phyloP scores from a whole-genome alignment of 2,888 invertebrate genomes.

The Tiliacea citrago region DNA sequence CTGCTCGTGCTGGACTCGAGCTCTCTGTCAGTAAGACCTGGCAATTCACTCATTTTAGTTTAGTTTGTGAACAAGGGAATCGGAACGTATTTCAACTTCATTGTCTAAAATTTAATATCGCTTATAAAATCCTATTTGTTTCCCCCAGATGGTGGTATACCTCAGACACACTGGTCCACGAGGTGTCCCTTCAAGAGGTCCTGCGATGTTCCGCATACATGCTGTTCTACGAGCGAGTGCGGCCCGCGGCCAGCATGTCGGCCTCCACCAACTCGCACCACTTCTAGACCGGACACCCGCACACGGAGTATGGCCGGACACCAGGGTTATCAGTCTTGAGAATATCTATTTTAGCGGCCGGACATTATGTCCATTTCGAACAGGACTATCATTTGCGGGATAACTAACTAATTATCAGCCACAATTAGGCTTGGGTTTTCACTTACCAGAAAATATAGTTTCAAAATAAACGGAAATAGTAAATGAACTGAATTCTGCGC shows the following conservation, averaged over 20 bases:
- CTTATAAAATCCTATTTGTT: background rate
- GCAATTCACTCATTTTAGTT: background rate
- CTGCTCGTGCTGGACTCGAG: too few relatives aligned
- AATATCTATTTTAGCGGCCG: background rate
- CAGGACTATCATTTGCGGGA: background rate
- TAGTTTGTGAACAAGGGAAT: background rate
- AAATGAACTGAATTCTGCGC: background rate
- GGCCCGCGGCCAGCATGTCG: constrained; percentile 57
- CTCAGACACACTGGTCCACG: constrained; percentile 96
- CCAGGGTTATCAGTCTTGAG: constrained; percentile 28
- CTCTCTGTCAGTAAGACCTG: background rate
- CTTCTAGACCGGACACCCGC: constrained; percentile 62
- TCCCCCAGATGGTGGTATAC: constrained; percentile 95
- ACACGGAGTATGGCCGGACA: constrained; percentile 17
- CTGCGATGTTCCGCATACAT: constrained; percentile 97
- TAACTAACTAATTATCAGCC: background rate
- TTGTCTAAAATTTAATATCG: background rate
- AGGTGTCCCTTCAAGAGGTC: constrained; percentile 95
- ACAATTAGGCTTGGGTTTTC: background rate
- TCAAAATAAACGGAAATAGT: background rate
- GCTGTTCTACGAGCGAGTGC: constrained; percentile 95
- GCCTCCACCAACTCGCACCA: constrained; percentile 67
- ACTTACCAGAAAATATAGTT: constrained; percentile 33
- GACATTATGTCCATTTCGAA: constrained; percentile 10
- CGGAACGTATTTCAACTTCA: background rate